Base-by-base conservation (phyloP, 2,797 vertebrate genomes). In the Coranthus polyacanthus region DNA sequence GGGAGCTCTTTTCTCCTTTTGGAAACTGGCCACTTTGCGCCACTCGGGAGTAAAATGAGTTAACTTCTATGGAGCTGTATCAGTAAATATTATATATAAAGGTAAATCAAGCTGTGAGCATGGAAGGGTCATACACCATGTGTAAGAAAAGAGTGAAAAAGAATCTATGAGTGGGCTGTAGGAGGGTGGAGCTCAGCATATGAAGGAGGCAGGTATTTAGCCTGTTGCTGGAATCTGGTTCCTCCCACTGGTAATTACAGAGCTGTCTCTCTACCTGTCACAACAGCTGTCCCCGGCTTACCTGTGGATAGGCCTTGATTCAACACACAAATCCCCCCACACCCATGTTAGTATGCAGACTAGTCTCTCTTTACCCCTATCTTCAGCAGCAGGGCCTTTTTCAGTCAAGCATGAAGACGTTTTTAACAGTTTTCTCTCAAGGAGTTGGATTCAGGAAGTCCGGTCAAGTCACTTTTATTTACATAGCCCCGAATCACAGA, bases 271-370 rank as follows among this genome's bases (percentile, higher is more conserved):
- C 47, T 91, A 80, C 93, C 92, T 94, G 93, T 93, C 93, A 91
- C 91, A 93, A 94, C 94, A 94, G 92, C 94, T 93, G 93, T 92
- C 89, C 87, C 75, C 22, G 81, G 89, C 84, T 93, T 94, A 94
- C 92, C 89, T 90, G 89, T 51, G 52, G 79, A 81, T 85, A 85
- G 87, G 78, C 81, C 64, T 68, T 87, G 73, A 76, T 85, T 86
- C 78, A 89, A 88, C 83, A 85, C 84, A 81, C 79, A 89, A 89
- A 86, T 81, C 85, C 85, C 72, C 78, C 74, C 83, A 86, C 90
- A 86, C 88, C 79, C 86, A 88, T 75, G 64, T 76, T 55, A 53
- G 68, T 61, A 42, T 4, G 16, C 74, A 73, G 72, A 59, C 77
- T 54, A 17, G 26, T 78, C 76, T 78, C 51, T 67, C 79, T 68